phyloP scores from a whole-genome alignment of 2,888 invertebrate species.

The Chrysina gloriosa region DNA sequence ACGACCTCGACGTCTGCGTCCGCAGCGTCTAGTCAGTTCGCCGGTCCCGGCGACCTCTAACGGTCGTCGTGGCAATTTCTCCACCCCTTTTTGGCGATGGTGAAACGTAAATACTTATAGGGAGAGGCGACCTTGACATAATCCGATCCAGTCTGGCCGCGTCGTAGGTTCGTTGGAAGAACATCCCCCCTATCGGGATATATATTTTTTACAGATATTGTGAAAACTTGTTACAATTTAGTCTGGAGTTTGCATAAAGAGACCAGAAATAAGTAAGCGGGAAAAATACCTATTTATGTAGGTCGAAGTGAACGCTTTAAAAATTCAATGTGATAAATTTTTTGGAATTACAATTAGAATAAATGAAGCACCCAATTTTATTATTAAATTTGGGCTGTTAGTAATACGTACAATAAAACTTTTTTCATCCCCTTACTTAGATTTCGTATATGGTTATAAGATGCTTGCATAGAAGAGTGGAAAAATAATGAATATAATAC shows the following conservation, averaged over 20 bases:
- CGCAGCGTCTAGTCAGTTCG: slow-evolving; percentile 34
- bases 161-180: neutral
- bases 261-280: too few species aligned
- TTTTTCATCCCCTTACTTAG: too few species aligned
- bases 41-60: slow-evolving; percentile 31
- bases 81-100: slow-evolving; percentile 31
- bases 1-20: slow-evolving; percentile 46
- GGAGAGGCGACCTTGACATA: slow-evolving; percentile 37
- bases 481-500: too few species aligned
- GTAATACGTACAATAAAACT: too few species aligned
- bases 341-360: too few species aligned
- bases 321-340: too few species aligned
- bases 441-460: too few species aligned
- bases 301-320: too few species aligned
- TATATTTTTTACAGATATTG: neutral
- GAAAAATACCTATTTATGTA: too few species aligned
- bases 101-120: neutral
- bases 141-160: slow-evolving; percentile 18
- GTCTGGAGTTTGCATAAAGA: neutral
- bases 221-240: neutral
- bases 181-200: neutral
- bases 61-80: slow-evolving; percentile 14
- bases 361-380: too few species aligned
- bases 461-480: too few species aligned
- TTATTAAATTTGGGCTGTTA: too few species aligned